phyloP scores from a whole-genome alignment of 2,888 invertebrate genomes.

The Apamea monoglypha region DNA sequence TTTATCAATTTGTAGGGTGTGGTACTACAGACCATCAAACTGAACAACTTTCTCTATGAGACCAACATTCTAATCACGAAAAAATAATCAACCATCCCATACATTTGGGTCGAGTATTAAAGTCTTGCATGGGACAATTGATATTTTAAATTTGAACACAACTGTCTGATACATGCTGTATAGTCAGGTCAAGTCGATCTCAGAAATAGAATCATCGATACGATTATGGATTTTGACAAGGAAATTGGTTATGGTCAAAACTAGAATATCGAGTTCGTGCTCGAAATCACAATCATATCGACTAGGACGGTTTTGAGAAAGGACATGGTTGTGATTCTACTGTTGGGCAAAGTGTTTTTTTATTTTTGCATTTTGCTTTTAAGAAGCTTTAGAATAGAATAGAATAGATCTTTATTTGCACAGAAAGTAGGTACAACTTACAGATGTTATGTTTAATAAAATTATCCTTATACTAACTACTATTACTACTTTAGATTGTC shows the following conservation, averaged over 20 bases:
- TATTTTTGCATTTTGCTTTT: neutral
- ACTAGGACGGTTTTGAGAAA: neutral
- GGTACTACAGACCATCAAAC: neutral
- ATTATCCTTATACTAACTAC: no score
- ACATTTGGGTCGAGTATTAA: neutral
- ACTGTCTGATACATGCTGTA: neutral
- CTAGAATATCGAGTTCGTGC: neutral
- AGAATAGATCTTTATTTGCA: no score
- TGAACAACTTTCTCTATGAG: no score
- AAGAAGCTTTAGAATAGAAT: neutral
- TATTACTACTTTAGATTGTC: no score
- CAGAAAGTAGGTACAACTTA: no score
- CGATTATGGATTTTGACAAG: constrained; percentile 3
- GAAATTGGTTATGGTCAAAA: neutral
- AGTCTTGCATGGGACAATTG: neutral
- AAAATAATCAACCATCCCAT: neutral
- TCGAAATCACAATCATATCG: neutral
- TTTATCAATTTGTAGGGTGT: no score
- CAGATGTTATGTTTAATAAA: no score
- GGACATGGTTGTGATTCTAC: neutral
- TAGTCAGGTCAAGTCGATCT: neutral
- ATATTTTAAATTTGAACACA: neutral
- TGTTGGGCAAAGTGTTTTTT: no score
- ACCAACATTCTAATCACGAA: neutral
- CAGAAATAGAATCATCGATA: constrained; percentile 5